Percentiles rank a stretch among this genome's conserved stretches.
These are phyloP conservation scores for Andrena hattorfiana DNA, from an alignment of 2,888 invertebrate species.

Conservation along the genomic window DNA sequence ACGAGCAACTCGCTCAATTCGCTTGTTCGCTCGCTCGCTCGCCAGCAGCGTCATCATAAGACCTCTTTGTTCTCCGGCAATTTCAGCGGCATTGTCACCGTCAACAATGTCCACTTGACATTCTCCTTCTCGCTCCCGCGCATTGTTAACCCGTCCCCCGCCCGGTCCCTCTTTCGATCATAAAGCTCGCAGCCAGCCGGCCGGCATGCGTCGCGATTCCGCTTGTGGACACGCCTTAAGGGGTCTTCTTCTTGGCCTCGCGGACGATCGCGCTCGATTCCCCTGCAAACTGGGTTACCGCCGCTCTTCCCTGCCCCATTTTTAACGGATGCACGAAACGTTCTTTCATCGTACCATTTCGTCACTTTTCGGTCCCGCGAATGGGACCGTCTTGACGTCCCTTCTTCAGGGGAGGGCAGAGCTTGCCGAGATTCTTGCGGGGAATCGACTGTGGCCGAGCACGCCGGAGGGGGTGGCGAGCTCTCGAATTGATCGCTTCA, in stretches of 20 bases:
- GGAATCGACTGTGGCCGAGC: background rate
- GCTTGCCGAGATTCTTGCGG: constrained; percentile 13
- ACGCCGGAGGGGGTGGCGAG: background rate
- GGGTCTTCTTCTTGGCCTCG: constrained; percentile 43
- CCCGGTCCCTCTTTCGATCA: constrained; percentile 82
- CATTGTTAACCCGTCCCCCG: constrained; percentile 80
- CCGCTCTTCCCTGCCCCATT: background rate
- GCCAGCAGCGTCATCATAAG: constrained; percentile 84
- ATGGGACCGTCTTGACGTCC: background rate
- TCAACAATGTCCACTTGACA: constrained; percentile 85
- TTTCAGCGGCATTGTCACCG: constrained; percentile 85
- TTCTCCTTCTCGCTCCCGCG: constrained; percentile 82
- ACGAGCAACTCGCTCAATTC: constrained; percentile 80
- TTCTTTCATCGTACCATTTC: background rate
- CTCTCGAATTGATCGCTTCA: constrained; percentile 5
- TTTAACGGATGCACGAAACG: background rate
- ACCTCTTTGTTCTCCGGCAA: constrained; percentile 85
- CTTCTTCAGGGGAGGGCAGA: background rate
- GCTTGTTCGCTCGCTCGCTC: constrained; percentile 74
- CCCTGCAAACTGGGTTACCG: constrained; percentile 45
- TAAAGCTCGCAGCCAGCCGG: constrained; percentile 80
- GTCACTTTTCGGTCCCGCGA: background rate
- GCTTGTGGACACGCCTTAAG: constrained; percentile 69
- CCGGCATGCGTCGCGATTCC: constrained; percentile 61
- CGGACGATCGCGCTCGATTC: constrained; percentile 41